A percentile compares a stretch with the other conserved stretches of the same genome.
These are phyloP conservation scores for Bombus pascuorum DNA, from an alignment of 1,140 invertebrate species.

Conservation along the genomic window DNA sequence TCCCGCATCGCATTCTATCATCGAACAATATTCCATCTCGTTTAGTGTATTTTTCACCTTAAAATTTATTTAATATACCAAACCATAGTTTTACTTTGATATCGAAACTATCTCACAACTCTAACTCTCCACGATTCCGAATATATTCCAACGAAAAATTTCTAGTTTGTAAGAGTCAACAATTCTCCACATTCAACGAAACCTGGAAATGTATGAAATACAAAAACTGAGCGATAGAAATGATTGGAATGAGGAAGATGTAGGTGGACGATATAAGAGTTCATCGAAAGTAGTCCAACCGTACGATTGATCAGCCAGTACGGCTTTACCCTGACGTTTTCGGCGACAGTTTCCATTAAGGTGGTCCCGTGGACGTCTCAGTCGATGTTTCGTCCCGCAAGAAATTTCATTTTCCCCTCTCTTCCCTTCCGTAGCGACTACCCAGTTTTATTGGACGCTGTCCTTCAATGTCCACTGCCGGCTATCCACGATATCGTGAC, in stretches of 20 bases:
- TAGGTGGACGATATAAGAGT: neutral
- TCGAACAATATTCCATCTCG: too few relatives aligned
- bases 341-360: conserved; percentile 63
- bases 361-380: conserved; percentile 25
- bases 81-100: neutral
- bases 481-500: neutral
- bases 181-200: neutral
- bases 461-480: neutral
- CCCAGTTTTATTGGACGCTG: neutral
- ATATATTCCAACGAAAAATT: neutral
- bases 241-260: neutral
- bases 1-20: too few relatives aligned
- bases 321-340: conserved; percentile 48
- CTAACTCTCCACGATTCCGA: neutral
- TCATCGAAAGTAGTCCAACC: conserved; percentile 46
- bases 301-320: conserved; percentile 39
- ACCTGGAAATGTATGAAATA: neutral
- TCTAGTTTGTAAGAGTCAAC: neutral
- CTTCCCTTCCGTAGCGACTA: neutral
- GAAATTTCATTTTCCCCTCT: conserved; percentile 59
- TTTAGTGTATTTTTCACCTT: rapidly evolving
- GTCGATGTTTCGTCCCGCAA: conserved; percentile 32
- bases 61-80: neutral
- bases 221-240: neutral
- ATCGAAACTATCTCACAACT: neutral